Conservation (phyloP, 2,113 vertebrate genomes). For the Stigmatopora argus region DNA sequence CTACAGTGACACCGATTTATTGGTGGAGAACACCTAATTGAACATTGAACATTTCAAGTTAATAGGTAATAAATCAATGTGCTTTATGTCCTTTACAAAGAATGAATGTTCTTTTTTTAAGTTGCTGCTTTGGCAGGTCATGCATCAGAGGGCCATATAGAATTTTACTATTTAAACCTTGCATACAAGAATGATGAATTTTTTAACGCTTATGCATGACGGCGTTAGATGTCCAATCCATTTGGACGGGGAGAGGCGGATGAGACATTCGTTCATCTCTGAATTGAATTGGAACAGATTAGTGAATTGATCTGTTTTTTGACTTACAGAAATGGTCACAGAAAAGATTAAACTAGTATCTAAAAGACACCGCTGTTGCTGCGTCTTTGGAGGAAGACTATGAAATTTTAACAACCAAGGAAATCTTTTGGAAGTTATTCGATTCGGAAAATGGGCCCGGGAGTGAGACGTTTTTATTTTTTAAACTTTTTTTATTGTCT, state of each 20-base stretch:
- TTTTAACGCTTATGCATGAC: no score
- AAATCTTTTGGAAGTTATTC: no score
- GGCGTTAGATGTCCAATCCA: no score
- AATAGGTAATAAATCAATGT: background rate
- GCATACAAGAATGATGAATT: no score
- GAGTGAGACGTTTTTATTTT: no score
- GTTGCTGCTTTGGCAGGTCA: background rate
- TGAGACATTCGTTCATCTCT: no score
- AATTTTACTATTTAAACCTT: no score
- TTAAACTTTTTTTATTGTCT: conserved; percentile 19
- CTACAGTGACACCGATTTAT: background rate
- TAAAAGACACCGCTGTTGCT: background rate
- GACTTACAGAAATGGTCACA: background rate
- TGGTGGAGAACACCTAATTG: background rate
- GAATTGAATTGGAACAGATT: no score
- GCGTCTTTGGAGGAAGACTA: background rate
- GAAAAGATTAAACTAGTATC: background rate
- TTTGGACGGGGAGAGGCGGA: no score
- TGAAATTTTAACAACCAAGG: background rate
- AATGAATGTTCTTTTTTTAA: background rate
- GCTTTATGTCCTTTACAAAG: background rate
- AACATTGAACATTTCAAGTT: conserved; percentile 1
- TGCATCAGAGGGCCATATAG: no score
- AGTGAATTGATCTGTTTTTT: background rate
- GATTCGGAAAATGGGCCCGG: no score